Percentiles rank a stretch among this genome's conserved stretches.
phyloP scores from a whole-genome alignment of 1,140 invertebrate species.

The Aradophagus sp. region DNA sequence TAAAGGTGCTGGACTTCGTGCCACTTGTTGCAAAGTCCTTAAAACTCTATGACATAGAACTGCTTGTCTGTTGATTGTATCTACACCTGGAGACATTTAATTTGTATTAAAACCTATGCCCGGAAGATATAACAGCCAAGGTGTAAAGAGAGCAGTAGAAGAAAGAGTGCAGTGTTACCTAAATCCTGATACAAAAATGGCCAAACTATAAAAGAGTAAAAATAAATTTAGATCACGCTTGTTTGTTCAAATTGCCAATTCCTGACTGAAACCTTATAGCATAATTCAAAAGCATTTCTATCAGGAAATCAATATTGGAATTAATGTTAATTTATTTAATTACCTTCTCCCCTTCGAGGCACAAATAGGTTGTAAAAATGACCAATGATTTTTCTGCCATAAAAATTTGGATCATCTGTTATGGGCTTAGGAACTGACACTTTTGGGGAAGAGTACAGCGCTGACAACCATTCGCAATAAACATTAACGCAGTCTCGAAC shows the following conservation, averaged over 20 bases:
- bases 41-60: slow-evolving; percentile 96
- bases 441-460: slow-evolving; percentile 87
- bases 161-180: slow-evolving; percentile 76
- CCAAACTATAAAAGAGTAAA: slow-evolving; percentile 83
- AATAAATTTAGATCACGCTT: slow-evolving; percentile 22
- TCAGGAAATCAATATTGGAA: slow-evolving; percentile 29
- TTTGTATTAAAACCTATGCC: slow-evolving; percentile 2
- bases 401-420: slow-evolving; percentile 91
- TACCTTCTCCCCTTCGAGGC: slow-evolving; percentile 93
- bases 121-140: no score
- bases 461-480: slow-evolving; percentile 97
- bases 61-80: slow-evolving; percentile 94
- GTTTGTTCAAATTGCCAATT: slow-evolving; percentile 8
- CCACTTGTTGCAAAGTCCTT: slow-evolving; percentile 89
- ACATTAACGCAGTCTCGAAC: slow-evolving; percentile 97
- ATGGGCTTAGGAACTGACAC: slow-evolving; percentile 90
- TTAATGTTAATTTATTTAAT: slow-evolving; percentile 5
- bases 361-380: slow-evolving; percentile 97
- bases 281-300: slow-evolving; percentile 23
- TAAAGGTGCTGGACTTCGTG: slow-evolving; percentile 85
- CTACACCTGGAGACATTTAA: slow-evolving; percentile 79
- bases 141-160: no score
- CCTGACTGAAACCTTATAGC: slow-evolving; percentile 18
- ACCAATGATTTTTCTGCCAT: slow-evolving; percentile 91
- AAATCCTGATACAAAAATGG: slow-evolving; percentile 90